Evolutionary conservation across 1,140 invertebrate species (phyloP).

Genomic region (Lamellibrachia luymesi): DNA sequence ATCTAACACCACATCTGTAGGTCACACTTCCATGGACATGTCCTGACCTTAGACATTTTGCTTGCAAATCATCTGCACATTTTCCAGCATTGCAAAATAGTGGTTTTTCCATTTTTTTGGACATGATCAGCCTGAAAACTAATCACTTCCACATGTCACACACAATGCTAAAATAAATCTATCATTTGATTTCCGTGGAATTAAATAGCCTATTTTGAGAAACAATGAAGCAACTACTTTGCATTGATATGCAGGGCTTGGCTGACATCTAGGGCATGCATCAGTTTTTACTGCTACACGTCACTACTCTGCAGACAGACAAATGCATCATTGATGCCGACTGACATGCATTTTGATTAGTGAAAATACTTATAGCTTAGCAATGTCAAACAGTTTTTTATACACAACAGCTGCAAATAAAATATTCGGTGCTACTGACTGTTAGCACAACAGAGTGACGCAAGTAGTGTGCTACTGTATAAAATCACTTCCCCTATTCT

Average conservation of each 20-base stretch:
- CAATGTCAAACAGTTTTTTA: not conserved
- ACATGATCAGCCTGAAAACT: not conserved
- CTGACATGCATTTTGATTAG: not conserved
- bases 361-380: conserved; percentile 1
- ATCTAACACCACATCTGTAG: not conserved
- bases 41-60: not conserved
- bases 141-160: not conserved
- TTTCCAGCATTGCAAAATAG: not conserved
- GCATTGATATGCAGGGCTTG: not conserved
- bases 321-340: not conserved
- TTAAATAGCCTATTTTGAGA: not conserved
- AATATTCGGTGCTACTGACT: not conserved
- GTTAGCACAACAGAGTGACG: not conserved
- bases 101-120: not conserved
- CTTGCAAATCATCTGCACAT: not conserved
- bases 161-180: not conserved
- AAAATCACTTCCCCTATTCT: not conserved
- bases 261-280: not conserved
- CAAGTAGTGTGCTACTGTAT: not conserved
- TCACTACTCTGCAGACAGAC: not conserved
- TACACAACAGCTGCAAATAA: not conserved
- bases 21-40: not conserved
- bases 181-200: not conserved
- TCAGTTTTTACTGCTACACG: not conserved
- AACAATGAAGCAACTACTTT: not conserved